Evolutionary conservation across 2,888 invertebrate species (phyloP).

Genomic region (Ectropis crepuscularia): DNA sequence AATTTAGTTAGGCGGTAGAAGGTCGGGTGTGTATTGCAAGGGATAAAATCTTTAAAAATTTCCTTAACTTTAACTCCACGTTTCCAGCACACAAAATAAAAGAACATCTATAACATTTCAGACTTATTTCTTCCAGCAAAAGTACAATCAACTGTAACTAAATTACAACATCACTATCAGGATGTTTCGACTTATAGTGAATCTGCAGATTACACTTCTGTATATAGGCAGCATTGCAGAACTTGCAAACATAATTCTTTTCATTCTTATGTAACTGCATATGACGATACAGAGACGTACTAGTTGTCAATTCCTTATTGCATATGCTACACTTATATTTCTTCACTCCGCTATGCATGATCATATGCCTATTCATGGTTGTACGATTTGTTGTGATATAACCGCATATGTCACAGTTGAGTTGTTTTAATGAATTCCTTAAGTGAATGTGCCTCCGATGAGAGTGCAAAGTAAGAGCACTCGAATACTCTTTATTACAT

Average conservation of each 20-base stretch:
- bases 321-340: not conserved
- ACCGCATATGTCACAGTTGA: not conserved
- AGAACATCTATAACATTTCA: no score
- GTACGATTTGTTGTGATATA: not conserved
- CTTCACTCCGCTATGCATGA: not conserved
- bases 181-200: constrained; percentile 3
- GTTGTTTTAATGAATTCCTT: not conserved
- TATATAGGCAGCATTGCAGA: constrained; percentile 7
- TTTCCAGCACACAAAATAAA: no score
- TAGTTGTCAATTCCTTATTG: not conserved
- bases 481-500: not conserved
- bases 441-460: not conserved
- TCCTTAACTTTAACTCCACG: no score
- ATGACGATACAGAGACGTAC: not conserved
- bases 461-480: not conserved
- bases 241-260: not conserved
- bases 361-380: not conserved
- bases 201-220: constrained; percentile 1
- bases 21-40: no score
- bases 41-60: no score
- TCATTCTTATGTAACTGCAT: constrained; percentile 1
- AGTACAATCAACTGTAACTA: not conserved
- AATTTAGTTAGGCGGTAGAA: no score
- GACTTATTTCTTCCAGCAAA: no score
- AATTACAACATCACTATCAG: not conserved